Evolutionary conservation across 2,113 vertebrate species (phyloP).

Genomic region (Micronisus gabar): DNA sequence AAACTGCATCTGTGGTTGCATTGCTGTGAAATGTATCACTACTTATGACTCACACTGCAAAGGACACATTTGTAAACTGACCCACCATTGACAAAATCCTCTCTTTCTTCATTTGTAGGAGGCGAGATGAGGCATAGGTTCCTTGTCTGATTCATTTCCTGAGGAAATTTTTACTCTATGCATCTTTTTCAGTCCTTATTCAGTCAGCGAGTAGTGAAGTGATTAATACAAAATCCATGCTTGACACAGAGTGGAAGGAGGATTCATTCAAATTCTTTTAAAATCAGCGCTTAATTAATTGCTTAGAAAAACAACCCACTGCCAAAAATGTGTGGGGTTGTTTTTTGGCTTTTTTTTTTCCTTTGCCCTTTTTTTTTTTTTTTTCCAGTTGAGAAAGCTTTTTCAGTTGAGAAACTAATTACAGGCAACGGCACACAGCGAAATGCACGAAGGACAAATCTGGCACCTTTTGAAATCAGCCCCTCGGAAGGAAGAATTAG

Average conservation of each 20-base stretch:
- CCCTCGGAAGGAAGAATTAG: constrained; percentile 18
- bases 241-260: constrained; percentile 50
- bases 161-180: constrained; percentile 69
- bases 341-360: not conserved
- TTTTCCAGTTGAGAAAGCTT: not conserved
- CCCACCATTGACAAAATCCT: constrained; percentile 67
- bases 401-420: constrained; percentile 22
- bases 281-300: constrained; percentile 50
- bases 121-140: constrained; percentile 59
- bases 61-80: constrained; percentile 69
- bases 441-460: not conserved
- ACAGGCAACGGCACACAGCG: constrained; percentile 4
- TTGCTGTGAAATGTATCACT: constrained; percentile 65
- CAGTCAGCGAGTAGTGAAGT: constrained; percentile 51
- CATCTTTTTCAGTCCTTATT: constrained; percentile 43
- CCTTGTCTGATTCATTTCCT: constrained; percentile 78
- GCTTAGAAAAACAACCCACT: constrained; percentile 23
- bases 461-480: constrained; percentile 19
- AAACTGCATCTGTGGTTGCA: constrained; percentile 57
- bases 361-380: not conserved
- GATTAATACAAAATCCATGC: constrained; percentile 63
- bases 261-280: constrained; percentile 43
- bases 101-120: constrained; percentile 43
- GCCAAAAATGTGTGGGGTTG: constrained; percentile 43
- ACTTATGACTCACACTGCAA: constrained; percentile 62